A percentile compares a stretch with the other conserved stretches of the same genome.
phyloP scores from a whole-genome alignment of 2,888 invertebrate species.

The Tipula helvola region DNA sequence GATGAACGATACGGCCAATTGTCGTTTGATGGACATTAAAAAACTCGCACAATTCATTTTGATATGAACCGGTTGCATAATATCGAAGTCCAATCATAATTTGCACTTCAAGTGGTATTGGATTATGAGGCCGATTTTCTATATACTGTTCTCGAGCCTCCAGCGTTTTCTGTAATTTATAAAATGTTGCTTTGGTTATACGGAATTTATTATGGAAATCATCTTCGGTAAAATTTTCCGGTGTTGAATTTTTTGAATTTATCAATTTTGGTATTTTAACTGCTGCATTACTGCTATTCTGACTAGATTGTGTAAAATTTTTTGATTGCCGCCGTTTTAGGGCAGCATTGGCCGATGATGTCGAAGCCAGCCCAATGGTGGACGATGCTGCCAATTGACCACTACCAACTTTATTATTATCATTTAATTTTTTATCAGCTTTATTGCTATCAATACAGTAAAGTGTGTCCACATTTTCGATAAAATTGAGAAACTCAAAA shows the following conservation, averaged over 20 bases:
- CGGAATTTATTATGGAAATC: background rate
- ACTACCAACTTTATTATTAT: background rate
- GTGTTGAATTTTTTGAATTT: background rate
- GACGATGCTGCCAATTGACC: background rate
- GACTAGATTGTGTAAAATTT: background rate
- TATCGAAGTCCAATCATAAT: constrained; percentile 1
- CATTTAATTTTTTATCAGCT: background rate
- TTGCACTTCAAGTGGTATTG: background rate
- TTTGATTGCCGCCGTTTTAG: background rate
- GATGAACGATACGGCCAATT: background rate
- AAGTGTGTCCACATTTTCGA: background rate
- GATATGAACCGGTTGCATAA: constrained; percentile 7
- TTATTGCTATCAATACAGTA: background rate
- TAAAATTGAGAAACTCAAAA: background rate
- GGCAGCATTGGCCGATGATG: background rate
- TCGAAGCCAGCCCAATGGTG: background rate
- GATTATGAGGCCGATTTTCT: background rate
- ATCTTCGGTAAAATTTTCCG: background rate
- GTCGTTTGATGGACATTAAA: background rate
- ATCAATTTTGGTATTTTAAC: constrained; percentile 4
- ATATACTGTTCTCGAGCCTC: background rate
- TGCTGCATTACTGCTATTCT: background rate
- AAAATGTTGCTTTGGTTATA: constrained; percentile 7
- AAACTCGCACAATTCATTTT: background rate
- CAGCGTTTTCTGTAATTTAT: background rate